Conservation (phyloP, 2,888 invertebrate genomes). For the Drosophila borborema region DNA sequence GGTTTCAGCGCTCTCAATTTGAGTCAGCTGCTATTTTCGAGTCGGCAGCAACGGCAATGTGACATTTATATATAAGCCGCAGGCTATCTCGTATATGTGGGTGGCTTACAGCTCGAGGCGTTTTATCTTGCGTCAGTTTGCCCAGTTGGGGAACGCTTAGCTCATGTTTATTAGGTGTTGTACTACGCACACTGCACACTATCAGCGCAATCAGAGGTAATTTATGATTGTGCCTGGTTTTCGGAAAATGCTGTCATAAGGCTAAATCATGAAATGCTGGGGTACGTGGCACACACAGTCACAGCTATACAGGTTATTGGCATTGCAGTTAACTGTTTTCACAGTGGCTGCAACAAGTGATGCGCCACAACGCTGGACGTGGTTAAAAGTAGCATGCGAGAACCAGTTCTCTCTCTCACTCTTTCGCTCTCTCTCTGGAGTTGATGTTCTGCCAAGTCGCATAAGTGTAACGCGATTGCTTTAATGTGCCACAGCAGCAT, state of each 20-base stretch:
- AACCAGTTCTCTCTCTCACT: conserved; percentile 60
- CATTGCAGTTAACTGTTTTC: conserved; percentile 73
- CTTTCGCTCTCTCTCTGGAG: conserved; percentile 30
- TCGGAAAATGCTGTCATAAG: background rate
- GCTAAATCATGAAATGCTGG: background rate
- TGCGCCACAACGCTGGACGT: conserved; percentile 35
- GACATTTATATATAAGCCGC: conserved; percentile 64
- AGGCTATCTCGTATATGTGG: conserved; percentile 20
- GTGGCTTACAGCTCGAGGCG: conserved; percentile 21
- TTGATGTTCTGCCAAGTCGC: conserved; percentile 24
- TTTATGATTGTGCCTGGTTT: conserved; percentile 10
- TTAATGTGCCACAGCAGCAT: conserved; percentile 25
- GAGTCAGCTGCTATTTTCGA: conserved; percentile 61
- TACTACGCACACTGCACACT: conserved; percentile 4
- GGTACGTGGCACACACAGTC: conserved; percentile 1
- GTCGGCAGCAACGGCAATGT: conserved; percentile 40
- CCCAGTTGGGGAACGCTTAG: conserved; percentile 39
- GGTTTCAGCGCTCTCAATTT: conserved; percentile 55
- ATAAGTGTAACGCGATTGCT: conserved; percentile 29
- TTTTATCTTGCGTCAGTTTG: conserved; percentile 43
- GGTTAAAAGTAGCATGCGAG: conserved; percentile 43
- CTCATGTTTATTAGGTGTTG: conserved; percentile 36
- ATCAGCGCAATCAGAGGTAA: conserved; percentile 14
- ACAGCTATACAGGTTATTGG: conserved; percentile 63
- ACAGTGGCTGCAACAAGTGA: conserved; percentile 38